Base-by-base conservation (phyloP, 2,888 invertebrate species). In the Diarsia dahlii region DNA sequence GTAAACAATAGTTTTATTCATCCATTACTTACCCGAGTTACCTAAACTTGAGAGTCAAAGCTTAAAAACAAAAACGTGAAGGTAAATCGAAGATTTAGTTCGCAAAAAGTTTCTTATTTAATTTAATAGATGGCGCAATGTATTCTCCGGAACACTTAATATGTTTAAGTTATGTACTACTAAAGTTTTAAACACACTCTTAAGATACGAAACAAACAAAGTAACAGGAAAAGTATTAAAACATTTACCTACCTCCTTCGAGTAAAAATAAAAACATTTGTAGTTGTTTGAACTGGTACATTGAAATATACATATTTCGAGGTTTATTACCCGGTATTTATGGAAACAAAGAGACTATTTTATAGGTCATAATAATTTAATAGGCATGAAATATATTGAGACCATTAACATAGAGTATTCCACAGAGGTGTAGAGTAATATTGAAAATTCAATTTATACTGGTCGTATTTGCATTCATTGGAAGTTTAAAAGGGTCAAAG, bases 301-400 rank as follows among this genome's bases (percentile, higher is more conserved):
- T 58, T 75, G 23, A 58, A 64, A 39, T n/a, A 65, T 74, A 74
- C 9, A 18, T 20, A 34, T 60, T 58, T 56, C 28, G 52, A 52
- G 23, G 63, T 56, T 50, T 56, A 64, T 50, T 46, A 12, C 70
- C 13, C 4, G 0, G 56, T 64, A 64, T 45, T 64, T 69, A 64
- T 20, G 10, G 28, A 23, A 46, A 34, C 56, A 77, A 69, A 56
- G 76, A 62, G 34, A 54, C 46, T 39, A 67, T 54, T 76, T 76
- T 76, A 76, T 48, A 54, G 34, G 18, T 20, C 62, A 50, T 69
- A 69, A 77, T 77, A 77, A 64, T 63, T 63, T 68, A 76, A 62
- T 48, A 46, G 46, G 10, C 68, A 39, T 39, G 28, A 48, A 48
- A 67, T 76, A 56, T 76, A 68, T 63, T 67, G 66, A 34, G 62